Evolutionary conservation across 2,113 vertebrate genomes (phyloP).

Genomic region (Corapipo altera): DNA sequence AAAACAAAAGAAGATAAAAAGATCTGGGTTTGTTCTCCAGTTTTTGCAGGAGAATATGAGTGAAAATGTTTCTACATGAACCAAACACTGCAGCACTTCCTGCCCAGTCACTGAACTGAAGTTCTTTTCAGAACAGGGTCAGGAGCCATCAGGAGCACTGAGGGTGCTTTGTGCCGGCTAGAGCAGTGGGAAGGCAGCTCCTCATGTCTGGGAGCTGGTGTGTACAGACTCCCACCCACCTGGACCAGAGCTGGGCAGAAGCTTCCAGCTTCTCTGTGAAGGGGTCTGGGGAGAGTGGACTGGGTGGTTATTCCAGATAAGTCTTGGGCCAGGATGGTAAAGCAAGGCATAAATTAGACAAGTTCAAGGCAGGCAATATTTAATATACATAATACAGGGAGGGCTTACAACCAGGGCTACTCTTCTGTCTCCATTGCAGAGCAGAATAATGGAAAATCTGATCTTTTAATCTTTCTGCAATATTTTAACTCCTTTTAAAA

Average conservation of each 20-base stretch:
- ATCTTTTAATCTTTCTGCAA: slow-evolving; percentile 19
- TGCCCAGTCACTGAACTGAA: neutral
- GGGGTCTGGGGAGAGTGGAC: neutral
- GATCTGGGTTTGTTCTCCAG: rapidly evolving
- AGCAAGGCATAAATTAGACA: neutral
- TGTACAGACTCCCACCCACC: neutral
- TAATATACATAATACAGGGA: neutral
- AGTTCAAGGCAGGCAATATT: neutral
- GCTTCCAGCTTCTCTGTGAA: neutral
- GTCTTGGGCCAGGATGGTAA: neutral
- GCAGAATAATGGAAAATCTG: neutral
- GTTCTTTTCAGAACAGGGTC: neutral
- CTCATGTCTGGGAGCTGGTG: rapidly evolving
- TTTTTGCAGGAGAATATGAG: neutral
- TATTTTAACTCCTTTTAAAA: slow-evolving; percentile 32
- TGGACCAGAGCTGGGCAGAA: neutral
- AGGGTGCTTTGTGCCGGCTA: neutral
- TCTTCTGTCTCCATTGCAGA: neutral
- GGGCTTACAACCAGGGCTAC: neutral
- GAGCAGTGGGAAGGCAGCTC: neutral
- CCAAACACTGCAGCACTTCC: neutral
- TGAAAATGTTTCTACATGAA: neutral
- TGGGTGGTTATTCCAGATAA: neutral
- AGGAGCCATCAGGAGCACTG: neutral
- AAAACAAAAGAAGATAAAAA: neutral